These are phyloP conservation scores for Dipodomys merriami DNA, from an alignment of 2,113 vertebrate genomes.

Conservation along the genomic window DNA sequence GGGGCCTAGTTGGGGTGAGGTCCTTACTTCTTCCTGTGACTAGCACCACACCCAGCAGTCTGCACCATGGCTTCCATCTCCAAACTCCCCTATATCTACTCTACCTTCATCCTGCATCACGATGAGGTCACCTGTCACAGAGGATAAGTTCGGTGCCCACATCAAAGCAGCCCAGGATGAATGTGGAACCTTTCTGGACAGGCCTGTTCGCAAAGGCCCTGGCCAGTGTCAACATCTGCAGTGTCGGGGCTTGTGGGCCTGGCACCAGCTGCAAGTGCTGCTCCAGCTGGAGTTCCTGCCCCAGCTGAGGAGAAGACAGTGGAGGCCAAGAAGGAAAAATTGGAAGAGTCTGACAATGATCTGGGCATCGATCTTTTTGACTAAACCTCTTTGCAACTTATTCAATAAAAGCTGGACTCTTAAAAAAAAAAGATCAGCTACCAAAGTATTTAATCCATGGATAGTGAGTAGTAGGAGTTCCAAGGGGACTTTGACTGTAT, in stretches of 20 bases:
- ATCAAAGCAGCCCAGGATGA: conserved; percentile 92
- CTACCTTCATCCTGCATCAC: conserved; percentile 96
- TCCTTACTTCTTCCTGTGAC: conserved; percentile 91
- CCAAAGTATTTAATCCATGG: not conserved
- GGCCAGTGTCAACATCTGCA: conserved; percentile 93
- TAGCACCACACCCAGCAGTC: conserved; percentile 90
- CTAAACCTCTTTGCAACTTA: conserved; percentile 87
- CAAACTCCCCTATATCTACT: conserved; percentile 98
- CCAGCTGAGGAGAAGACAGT: conserved; percentile 98
- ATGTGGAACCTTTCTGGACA: conserved; percentile 93
- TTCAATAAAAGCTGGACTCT: conserved; percentile 83
- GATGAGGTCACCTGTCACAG: conserved; percentile 97
- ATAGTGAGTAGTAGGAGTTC: not conserved
- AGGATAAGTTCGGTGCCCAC: conserved; percentile 94
- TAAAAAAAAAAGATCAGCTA: not conserved
- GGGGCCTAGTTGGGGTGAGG: conserved; percentile 89
- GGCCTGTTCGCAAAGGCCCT: conserved; percentile 95
- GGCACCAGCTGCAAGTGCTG: conserved; percentile 83
- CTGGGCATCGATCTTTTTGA: conserved; percentile 99
- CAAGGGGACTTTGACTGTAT: not conserved
- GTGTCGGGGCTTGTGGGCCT: conserved; percentile 93
- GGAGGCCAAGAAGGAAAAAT: conserved; percentile 98
- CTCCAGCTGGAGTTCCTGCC: conserved; percentile 84
- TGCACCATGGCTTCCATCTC: conserved; percentile 94
- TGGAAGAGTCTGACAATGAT: conserved; percentile 98